phyloP scores from a whole-genome alignment of 1,140 invertebrate species.

The Wasmannia auropunctata region DNA sequence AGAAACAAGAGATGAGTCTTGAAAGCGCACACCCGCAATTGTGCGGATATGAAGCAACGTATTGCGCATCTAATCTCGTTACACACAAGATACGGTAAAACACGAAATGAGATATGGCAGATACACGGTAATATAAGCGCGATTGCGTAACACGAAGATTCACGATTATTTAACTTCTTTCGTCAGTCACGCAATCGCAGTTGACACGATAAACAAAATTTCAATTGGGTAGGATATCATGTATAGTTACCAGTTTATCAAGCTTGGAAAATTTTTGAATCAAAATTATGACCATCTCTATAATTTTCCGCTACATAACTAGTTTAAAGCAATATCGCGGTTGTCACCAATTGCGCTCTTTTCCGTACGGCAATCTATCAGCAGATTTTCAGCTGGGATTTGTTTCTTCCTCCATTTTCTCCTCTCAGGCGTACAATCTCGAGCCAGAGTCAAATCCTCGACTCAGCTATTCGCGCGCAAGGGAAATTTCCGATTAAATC shows the following conservation, averaged over 20 bases:
- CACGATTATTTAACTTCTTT: background rate
- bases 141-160: background rate
- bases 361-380: conserved; percentile 39
- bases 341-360: background rate
- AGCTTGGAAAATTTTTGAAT: background rate
- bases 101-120: background rate
- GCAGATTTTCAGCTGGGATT: conserved; percentile 55
- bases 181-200: background rate
- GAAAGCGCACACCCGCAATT: conserved; percentile 1
- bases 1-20: conserved; percentile 20
- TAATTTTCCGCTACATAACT: conserved; percentile 30
- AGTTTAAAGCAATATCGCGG: conserved; percentile 25
- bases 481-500: conserved; percentile 62
- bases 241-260: background rate
- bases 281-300: background rate
- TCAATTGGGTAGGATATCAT: background rate
- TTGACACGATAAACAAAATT: background rate
- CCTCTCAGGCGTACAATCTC: conserved; percentile 43
- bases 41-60: background rate
- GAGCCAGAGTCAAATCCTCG: conserved; percentile 10
- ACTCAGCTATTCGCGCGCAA: background rate
- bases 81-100: background rate
- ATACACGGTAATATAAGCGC: background rate
- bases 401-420: conserved; percentile 32
- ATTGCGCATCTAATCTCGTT: conserved; percentile 16